Conservation (phyloP, 2,113 vertebrate species). For the Gadus macrocephalus region DNA sequence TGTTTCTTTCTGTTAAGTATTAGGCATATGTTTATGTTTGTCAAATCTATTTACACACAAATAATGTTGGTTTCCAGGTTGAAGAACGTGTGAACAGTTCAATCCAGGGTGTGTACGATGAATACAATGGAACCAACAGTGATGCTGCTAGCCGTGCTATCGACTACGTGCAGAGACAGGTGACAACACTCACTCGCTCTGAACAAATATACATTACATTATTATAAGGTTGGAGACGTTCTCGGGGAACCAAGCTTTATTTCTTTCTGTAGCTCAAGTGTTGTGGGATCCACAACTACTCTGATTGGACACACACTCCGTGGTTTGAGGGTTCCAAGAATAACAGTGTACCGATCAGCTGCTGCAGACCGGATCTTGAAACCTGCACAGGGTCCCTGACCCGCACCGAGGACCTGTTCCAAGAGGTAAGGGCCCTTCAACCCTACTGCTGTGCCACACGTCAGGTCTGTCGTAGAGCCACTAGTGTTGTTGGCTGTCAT, state of each 20-base stretch:
- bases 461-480: too few species aligned
- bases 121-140: constrained; percentile 89
- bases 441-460: too few species aligned
- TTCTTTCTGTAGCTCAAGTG: constrained; percentile 78
- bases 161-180: constrained; percentile 97
- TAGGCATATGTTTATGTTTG: too few species aligned
- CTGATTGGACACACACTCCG: constrained; percentile 88
- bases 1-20: too few species aligned
- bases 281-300: constrained; percentile 93
- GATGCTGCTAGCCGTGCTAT: constrained; percentile 95
- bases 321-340: constrained; percentile 95
- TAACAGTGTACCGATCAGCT: constrained; percentile 94
- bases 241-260: too few species aligned
- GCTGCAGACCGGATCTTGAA: constrained; percentile 81
- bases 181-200: constrained; percentile 53
- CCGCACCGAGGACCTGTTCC: constrained; percentile 84
- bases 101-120: constrained; percentile 89
- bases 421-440: constrained; percentile 69
- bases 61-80: constrained; percentile 72
- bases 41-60: too few species aligned
- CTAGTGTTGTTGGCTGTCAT: too few species aligned
- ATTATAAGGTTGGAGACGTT: too few species aligned
- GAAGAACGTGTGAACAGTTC: constrained; percentile 91
- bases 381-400: constrained; percentile 88
- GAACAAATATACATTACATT: too few species aligned